Base-by-base conservation (phyloP, 2,113 vertebrate species). In the Egretta garzetta region DNA sequence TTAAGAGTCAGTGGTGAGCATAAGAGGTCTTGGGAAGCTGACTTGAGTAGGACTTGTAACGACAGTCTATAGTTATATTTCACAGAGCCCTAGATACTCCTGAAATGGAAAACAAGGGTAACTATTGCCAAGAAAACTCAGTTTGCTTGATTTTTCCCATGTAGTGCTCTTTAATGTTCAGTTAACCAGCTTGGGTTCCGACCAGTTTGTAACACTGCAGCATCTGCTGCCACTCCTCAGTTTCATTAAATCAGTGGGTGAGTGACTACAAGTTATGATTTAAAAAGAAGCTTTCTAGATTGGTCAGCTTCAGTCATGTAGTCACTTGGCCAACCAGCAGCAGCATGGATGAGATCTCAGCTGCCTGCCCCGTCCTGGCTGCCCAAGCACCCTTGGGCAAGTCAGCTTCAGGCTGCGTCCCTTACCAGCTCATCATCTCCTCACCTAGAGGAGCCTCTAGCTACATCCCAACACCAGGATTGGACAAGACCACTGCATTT, bases 51-150 rank as follows among this genome's bases (percentile, higher is more conserved):
- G 75, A 75, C 66, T 85, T 85, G 8, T 27, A 90, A 87, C 0
- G 3, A 93, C 96, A 88, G 71, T 83, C 89, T 96, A 81, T 86
- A 92, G 90, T 94, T 93, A 47, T 86, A 88, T 82, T 97, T 97
- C 94, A 97, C 95, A 97, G 94, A 97, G 91, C 76, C 71, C 80
- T 62, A 92, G 63, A 59, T 95, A 23, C 47, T 93, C 79, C 91
- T 80, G n/a, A 94, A 93, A 94, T 83, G 59, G 91, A 95, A 94
- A 94, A 84, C 41, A 86, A 66, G 62, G 24, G 82, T 74, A 95
- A 90, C 28, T 32, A 80, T 39, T 97, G 98, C 98, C 98, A 98
- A 97, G 91, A 98, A 97, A 91, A 97, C 70, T 43, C 86, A 83
- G 21, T 60, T 94, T 86, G 74, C 88, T 96, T 93, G 74, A 64